A percentile compares a stretch with the other conserved stretches of the same genome.
These are phyloP conservation scores for Bradypodion pumilum DNA, from an alignment of 2,797 vertebrate species.

Conservation along the genomic window DNA sequence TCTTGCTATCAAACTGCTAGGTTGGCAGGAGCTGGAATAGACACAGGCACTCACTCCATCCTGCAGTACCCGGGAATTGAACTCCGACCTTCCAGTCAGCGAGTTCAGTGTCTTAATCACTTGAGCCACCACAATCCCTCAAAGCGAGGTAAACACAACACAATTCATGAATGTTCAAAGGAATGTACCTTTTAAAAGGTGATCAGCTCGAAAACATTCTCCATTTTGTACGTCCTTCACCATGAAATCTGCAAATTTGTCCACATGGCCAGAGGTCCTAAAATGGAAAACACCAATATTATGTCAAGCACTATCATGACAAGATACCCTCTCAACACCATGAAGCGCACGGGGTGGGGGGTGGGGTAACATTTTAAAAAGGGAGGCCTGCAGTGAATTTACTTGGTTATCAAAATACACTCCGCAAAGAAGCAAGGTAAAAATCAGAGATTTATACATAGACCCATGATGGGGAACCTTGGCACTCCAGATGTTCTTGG, in stretches of 20 bases:
- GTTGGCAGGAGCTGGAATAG: too few relatives aligned
- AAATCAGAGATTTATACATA: too few relatives aligned
- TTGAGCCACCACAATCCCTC: too few relatives aligned
- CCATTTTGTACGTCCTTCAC: conserved; percentile 98
- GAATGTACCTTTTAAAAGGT: conserved; percentile 92
- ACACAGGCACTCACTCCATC: too few relatives aligned
- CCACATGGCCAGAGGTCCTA: conserved; percentile 97
- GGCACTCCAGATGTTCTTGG: too few relatives aligned
- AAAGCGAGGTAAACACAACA: background rate
- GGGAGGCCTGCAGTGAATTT: background rate
- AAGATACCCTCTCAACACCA: background rate
- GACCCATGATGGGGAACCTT: too few relatives aligned
- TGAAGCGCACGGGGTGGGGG: background rate
- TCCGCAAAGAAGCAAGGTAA: background rate
- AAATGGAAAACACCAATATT: conserved; percentile 17
- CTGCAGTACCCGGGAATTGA: too few relatives aligned
- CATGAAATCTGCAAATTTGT: conserved; percentile 99
- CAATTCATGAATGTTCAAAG: too few relatives aligned
- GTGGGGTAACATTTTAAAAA: background rate
- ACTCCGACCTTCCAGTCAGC: too few relatives aligned
- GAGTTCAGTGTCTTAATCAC: too few relatives aligned
- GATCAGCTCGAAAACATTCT: conserved; percentile 97
- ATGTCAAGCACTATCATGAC: background rate
- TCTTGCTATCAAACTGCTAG: too few relatives aligned
- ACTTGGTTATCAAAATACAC: background rate